Percentiles rank a stretch among this genome's conserved stretches.
Evolutionary conservation across 2,888 invertebrate genomes (phyloP).

Genomic region (Fabriciana adippe): DNA sequence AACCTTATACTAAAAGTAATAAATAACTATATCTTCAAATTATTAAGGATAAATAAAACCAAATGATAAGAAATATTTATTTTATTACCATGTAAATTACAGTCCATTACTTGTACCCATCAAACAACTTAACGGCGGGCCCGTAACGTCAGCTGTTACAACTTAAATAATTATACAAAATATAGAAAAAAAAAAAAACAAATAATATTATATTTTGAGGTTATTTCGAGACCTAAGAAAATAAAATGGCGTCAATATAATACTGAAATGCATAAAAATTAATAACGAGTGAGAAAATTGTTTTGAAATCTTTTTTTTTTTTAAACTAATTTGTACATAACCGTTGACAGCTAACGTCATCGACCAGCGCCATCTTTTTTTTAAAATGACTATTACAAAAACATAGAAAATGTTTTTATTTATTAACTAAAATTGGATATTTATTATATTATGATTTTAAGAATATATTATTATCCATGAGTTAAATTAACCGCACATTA

Average conservation of each 20-base stretch:
- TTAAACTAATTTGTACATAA: too few relatives aligned
- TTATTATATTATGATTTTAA: slow-evolving; percentile 2
- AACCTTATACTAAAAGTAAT: too few relatives aligned
- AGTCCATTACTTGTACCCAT: slow-evolving; percentile 52
- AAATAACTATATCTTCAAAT: not conserved
- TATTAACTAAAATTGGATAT: slow-evolving; percentile 2
- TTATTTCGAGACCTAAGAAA: not conserved
- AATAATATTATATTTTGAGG: not conserved
- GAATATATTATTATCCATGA: slow-evolving; percentile 5
- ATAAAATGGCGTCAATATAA: not conserved
- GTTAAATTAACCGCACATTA: not conserved
- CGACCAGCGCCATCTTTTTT: slow-evolving; percentile 3
- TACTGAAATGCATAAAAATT: not conserved
- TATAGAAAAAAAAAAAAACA: not conserved
- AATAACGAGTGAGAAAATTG: too few relatives aligned
- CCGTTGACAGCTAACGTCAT: slow-evolving; percentile 5
- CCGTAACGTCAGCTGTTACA: slow-evolving; percentile 12
- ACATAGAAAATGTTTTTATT: slow-evolving; percentile 14
- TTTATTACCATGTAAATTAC: slow-evolving; percentile 69
- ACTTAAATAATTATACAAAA: not conserved
- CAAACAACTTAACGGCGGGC: slow-evolving; percentile 7
- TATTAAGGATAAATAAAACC: slow-evolving; percentile 32
- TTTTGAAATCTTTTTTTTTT: too few relatives aligned
- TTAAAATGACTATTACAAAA: slow-evolving; percentile 16
- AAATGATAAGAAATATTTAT: slow-evolving; percentile 54